Evolutionary conservation across 1,140 invertebrate genomes (phyloP).

Genomic region (Drosophila willistoni): DNA sequence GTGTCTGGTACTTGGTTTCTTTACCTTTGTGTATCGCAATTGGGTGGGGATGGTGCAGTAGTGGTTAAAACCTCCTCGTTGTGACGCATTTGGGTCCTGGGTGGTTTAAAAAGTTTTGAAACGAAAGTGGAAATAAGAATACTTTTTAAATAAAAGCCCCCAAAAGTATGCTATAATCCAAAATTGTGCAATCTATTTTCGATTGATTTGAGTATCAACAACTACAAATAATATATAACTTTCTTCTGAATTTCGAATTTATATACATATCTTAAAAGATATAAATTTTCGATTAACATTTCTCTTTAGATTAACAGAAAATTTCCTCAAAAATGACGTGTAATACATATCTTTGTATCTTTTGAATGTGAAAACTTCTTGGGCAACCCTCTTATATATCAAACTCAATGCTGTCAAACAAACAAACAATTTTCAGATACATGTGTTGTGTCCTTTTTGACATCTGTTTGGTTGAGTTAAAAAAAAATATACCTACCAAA

Average conservation of each 20-base stretch:
- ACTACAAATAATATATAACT: too few relatives aligned
- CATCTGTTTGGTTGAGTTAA: conserved; percentile 35
- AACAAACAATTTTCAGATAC: conserved; percentile 1
- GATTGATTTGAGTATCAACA: too few relatives aligned
- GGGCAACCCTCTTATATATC: not conserved
- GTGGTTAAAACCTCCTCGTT: conserved; percentile 11
- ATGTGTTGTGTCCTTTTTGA: conserved; percentile 38
- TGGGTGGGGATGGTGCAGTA: not conserved
- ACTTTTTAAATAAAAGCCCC: not conserved
- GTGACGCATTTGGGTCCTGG: conserved; percentile 62
- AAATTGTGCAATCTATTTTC: too few relatives aligned
- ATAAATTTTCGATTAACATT: too few relatives aligned
- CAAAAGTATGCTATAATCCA: too few relatives aligned
- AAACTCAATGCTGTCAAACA: not conserved
- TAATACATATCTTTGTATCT: too few relatives aligned
- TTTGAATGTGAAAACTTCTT: not conserved
- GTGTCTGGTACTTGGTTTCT: conserved; percentile 6
- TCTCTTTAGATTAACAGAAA: too few relatives aligned
- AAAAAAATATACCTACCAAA: not conserved
- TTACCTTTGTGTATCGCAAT: conserved; percentile 3
- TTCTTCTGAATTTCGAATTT: too few relatives aligned
- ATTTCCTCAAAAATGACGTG: too few relatives aligned
- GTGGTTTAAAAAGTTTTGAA: conserved; percentile 16
- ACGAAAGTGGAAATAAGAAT: not conserved
- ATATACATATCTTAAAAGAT: too few relatives aligned